A percentile compares a stretch with the other conserved stretches of the same genome.
Conservation (phyloP, 1,140 invertebrate genomes). For the Procambarus virginalis region DNA sequence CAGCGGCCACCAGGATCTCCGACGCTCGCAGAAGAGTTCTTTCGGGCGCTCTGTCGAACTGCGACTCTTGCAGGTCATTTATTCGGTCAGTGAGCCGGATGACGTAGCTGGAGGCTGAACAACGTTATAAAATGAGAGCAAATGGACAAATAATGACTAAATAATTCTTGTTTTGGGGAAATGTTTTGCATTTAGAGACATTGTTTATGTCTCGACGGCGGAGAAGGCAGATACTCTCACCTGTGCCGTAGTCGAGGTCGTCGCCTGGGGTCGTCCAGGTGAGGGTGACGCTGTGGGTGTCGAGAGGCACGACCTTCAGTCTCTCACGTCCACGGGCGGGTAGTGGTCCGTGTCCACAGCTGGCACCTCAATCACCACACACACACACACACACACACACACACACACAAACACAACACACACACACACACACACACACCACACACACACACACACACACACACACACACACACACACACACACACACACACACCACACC, state of each 20-base stretch:
- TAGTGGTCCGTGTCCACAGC: background rate
- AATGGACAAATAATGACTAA: too few species aligned
- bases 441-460: too few species aligned
- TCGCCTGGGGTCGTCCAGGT: constrained; percentile 14
- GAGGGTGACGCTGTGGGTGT: background rate
- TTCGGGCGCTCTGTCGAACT: constrained; percentile 28
- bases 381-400: background rate
- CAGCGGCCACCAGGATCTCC: background rate
- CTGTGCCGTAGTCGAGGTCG: constrained; percentile 33
- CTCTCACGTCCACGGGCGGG: constrained; percentile 4
- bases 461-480: too few species aligned
- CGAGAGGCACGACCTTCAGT: background rate
- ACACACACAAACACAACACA: background rate
- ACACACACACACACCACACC: too few species aligned
- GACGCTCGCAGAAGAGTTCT: background rate
- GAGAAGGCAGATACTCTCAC: background rate
- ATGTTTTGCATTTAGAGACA: too few species aligned
- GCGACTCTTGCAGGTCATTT: constrained; percentile 19
- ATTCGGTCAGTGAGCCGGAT: constrained; percentile 1
- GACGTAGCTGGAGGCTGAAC: constrained; percentile 31
- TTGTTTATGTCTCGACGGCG: background rate
- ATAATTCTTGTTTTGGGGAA: too few species aligned
- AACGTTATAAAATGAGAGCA: background rate
- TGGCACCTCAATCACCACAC: constrained; percentile 11
- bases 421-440: too few species aligned